Evolutionary conservation across 1,140 invertebrate species (phyloP), one percentile per base, ranked within the genome.

Genomic region (Chymomyza costata): DNA sequence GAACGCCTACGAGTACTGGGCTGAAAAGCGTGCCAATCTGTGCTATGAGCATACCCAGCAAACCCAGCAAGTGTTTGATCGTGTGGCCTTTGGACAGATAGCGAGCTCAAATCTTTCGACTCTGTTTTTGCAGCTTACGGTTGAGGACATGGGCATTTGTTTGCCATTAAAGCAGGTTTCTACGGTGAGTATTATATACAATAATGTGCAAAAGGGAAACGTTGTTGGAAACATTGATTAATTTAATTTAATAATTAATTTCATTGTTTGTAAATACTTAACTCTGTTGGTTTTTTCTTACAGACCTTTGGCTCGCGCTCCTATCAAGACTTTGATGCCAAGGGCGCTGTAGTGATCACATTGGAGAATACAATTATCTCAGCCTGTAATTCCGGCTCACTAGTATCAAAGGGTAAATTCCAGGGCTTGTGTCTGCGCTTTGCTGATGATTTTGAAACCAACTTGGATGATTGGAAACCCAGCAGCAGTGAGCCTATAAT

Each of bases 1-100:
- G 86, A 98, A 98, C 87, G 97, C 97, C 0, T 99, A 99, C 78
- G 97, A 99, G 83, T 99, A 98, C 86, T 99, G 97, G 97, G 97
- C 96, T 62, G 97, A 98, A 83, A 97, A 98, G 86, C 86, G 96
- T 14, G 91, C 93, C 0, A 94, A 92, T 81, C 87, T 97, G 1
- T 96, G 95, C 70, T 94, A 93, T 60, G 93, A 97, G 84, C 96
- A 15, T 86, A 94, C 7, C 91, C 91, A 38, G 93, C 95, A 59
- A 1, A 39, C 57, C 7, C 71, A 65, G 8, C 57, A 90, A 78
- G 88, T 90, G 3, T 89, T 91, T 62, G 90, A 94, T 71, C 92
- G 92, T 80, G 90, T 94, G 18, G 91, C 92, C 8, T 91, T 92
- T 58, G 93, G 93, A 0, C 93, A 94, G 82, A 87, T 93, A 14